Conservation (phyloP, 2,797 vertebrate genomes). For the Choloepus didactylus region DNA sequence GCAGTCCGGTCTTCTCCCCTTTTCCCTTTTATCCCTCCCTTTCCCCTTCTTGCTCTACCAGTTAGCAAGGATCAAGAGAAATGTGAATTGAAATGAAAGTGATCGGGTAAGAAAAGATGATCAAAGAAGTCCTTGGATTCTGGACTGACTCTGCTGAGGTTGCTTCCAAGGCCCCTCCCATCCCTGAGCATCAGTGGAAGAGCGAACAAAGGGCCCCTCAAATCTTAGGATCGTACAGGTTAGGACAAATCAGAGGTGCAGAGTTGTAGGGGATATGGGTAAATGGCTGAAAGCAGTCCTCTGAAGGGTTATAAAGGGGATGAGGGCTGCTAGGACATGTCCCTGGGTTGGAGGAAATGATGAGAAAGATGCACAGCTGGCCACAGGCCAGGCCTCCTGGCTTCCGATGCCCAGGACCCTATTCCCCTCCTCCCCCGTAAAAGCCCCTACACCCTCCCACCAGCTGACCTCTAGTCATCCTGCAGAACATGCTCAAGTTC, state of each 20-base stretch:
- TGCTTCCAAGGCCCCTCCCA: not conserved
- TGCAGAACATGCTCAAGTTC: not conserved
- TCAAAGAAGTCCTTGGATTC: slow-evolving; percentile 3
- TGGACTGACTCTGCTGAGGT: not conserved
- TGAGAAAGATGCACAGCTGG: not conserved
- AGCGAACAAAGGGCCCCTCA: not conserved
- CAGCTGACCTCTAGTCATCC: not conserved
- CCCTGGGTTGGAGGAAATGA: not conserved
- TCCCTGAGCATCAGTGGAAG: not conserved
- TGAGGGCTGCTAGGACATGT: not conserved
- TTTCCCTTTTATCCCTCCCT: not conserved
- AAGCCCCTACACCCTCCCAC: not conserved
- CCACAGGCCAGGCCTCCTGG: not conserved
- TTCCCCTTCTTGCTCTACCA: not conserved
- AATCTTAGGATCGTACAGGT: not conserved
- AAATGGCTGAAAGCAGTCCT: not conserved
- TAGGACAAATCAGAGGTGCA: not conserved
- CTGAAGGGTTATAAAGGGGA: not conserved
- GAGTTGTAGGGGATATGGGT: not conserved
- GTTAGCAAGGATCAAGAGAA: not conserved
- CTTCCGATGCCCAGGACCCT: not conserved
- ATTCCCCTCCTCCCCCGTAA: not conserved
- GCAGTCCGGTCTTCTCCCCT: not conserved
- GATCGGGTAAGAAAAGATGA: not conserved
- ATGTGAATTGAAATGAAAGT: not conserved